Base-by-base conservation (phyloP, 2,113 vertebrate genomes). In the Hydrochoerus hydrochaeris region DNA sequence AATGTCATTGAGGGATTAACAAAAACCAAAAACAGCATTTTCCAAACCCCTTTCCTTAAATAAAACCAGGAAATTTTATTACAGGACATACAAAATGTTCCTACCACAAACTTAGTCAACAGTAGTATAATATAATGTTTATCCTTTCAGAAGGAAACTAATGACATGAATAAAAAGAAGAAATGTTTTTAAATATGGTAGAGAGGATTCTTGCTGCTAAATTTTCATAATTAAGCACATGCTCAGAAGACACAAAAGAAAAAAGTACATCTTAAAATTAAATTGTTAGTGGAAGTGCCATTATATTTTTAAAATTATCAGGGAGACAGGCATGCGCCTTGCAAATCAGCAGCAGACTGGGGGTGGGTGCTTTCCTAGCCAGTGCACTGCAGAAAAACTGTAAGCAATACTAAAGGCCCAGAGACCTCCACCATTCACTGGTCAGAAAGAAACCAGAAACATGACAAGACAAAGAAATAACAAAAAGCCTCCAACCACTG, bases 241-340 rank as follows among this genome's bases (percentile, higher is more conserved):
- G 30, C 10, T 91, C 85, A 63, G 44, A 95, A 92, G 58, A 96
- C 28, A 83, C 4, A 95, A 97, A 65, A 41, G 67, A 83, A 92
- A 32, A 83, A 94, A 90, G 17, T 71, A 77, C 30, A 96, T 89
- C 22, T 78, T 58, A 77, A 97, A 94, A 92, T 65, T 96, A 96
- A 87, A 96, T 83, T 65, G 16, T 62, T 95, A 87, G 73, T 65
- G 32, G n/a, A 83, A 78, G 41, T 83, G 62, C 17, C 35, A 26
- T 49, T 73, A 12, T n/a, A 88, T 14, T 52, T 71, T 20, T n/a
- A n/a, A n/a, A n/a, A n/a, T n/a, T n/a, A n/a, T n/a, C n/a, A n/a
- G n/a, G n/a, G n/a, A n/a, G n/a, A n/a, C n/a, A n/a, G n/a, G n/a
- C n/a, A n/a, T n/a, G n/a, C n/a, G n/a, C n/a, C n/a, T n/a, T n/a